Evolutionary conservation across 2,888 invertebrate species (phyloP).

Genomic region (Tenthredo distinguenda): DNA sequence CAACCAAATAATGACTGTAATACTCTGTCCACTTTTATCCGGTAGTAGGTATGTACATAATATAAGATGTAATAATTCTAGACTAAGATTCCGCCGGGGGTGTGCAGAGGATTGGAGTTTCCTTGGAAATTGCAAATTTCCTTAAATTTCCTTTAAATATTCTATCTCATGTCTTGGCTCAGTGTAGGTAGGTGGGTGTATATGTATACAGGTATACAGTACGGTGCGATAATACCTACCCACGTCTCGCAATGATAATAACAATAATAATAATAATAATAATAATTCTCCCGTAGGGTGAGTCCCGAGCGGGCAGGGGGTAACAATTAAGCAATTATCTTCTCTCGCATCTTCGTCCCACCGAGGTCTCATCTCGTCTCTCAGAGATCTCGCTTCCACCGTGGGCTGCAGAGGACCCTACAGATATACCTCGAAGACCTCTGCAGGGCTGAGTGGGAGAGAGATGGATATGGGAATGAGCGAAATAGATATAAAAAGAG

Average conservation of each 20-base stretch:
- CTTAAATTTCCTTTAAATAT: constrained; percentile 25
- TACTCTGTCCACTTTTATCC: neutral
- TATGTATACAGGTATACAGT: neutral
- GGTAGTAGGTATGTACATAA: neutral
- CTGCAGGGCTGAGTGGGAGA: constrained; percentile 11
- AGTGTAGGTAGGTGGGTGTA: neutral
- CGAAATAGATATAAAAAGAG: constrained; percentile 53
- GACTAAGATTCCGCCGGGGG: neutral
- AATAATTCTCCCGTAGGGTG: constrained; percentile 33
- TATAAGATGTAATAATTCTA: neutral
- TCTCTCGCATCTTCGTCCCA: constrained; percentile 60
- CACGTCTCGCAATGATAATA: constrained; percentile 23
- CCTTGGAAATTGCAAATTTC: constrained; percentile 35
- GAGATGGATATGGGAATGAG: constrained; percentile 36
- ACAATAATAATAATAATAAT: constrained; percentile 41
- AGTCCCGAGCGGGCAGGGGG: constrained; percentile 56
- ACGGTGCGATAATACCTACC: constrained; percentile 23
- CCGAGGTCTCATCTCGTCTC: constrained; percentile 2
- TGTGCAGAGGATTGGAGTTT: neutral
- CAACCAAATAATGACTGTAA: neutral
- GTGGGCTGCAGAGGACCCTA: constrained; percentile 20
- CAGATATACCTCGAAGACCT: constrained; percentile 7
- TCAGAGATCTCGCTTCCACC: constrained; percentile 48
- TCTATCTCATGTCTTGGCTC: neutral
- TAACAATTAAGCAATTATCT: constrained; percentile 66